These are phyloP conservation scores for Chlorops oryzae DNA, from an alignment of 1,140 invertebrate species.

Conservation along the genomic window DNA sequence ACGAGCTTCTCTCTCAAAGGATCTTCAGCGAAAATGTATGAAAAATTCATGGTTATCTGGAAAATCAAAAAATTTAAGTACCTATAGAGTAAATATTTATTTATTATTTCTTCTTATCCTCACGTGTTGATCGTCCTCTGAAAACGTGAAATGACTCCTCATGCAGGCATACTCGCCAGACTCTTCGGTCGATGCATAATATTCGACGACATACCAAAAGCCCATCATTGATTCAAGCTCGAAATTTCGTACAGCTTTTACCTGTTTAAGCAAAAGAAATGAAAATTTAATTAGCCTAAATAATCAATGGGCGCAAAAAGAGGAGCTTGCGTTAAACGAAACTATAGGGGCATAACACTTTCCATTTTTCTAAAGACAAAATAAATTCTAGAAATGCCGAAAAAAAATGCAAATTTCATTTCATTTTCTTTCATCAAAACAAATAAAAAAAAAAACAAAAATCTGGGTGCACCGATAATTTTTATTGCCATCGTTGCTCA, in stretches of 20 bases:
- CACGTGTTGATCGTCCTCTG: constrained; percentile 39
- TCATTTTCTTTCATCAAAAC: constrained; percentile 1
- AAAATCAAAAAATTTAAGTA: constrained; percentile 1
- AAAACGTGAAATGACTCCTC: constrained; percentile 64
- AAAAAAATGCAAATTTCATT: not conserved
- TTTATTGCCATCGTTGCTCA: no score
- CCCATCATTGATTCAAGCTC: constrained; percentile 58
- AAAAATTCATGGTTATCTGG: constrained; percentile 76
- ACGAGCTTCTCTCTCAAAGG: constrained; percentile 68
- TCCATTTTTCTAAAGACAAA: no score
- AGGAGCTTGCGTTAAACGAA: not conserved
- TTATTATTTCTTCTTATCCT: constrained; percentile 5
- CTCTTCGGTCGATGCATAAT: constrained; percentile 81
- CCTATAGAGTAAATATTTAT: not conserved
- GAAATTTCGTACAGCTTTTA: constrained; percentile 53
- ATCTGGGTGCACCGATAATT: not conserved
- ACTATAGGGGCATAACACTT: not conserved
- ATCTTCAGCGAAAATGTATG: constrained; percentile 75
- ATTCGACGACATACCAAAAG: constrained; percentile 75
- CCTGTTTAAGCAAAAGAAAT: constrained; percentile 31
- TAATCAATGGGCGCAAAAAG: no score
- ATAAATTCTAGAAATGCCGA: not conserved
- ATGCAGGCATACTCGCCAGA: constrained; percentile 75
- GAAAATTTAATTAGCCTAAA: no score
- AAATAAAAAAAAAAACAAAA: not conserved